A percentile compares a stretch with the other conserved stretches of the same genome.
phyloP scores from a whole-genome alignment of 2,113 vertebrate genomes.

The Oreotrochilus melanogaster region DNA sequence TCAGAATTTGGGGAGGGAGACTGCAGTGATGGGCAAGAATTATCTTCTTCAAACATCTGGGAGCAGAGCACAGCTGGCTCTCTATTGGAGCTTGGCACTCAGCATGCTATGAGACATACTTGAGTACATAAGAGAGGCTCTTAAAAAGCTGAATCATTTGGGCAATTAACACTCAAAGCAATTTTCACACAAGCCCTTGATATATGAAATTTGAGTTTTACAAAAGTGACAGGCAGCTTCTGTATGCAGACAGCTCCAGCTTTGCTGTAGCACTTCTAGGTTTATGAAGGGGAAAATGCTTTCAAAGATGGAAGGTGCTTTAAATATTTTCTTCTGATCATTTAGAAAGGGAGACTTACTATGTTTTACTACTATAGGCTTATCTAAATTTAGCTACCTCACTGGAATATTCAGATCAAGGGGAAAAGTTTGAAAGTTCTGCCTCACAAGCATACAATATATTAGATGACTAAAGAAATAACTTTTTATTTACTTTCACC shows the following conservation, averaged over 20 bases:
- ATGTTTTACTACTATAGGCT: not conserved
- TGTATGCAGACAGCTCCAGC: not conserved
- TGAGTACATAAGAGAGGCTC: slow-evolving; percentile 40
- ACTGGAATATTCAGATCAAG: not conserved
- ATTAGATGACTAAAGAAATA: not conserved
- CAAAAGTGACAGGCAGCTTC: slow-evolving; percentile 22
- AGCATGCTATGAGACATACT: slow-evolving; percentile 15
- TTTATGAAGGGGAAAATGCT: slow-evolving; percentile 53
- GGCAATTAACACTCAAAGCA: slow-evolving; percentile 68
- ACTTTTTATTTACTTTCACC: not conserved
- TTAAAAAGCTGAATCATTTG: slow-evolving; percentile 68
- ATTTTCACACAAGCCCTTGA: slow-evolving; percentile 63
- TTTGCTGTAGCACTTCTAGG: slow-evolving; percentile 19
- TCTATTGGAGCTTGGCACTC: slow-evolving; percentile 37
- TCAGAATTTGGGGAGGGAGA: not conserved
- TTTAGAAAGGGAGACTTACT: not conserved
- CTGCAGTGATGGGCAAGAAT: slow-evolving; percentile 36
- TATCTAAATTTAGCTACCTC: not conserved
- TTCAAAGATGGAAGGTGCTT: slow-evolving; percentile 13
- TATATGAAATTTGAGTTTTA: slow-evolving; percentile 56
- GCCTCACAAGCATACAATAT: rapidly evolving
- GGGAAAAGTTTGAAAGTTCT: not conserved
- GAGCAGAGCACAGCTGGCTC: slow-evolving; percentile 54
- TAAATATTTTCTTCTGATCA: not conserved
- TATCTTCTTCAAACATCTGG: slow-evolving; percentile 66